Evolutionary conservation across 2,113 vertebrate species (phyloP).

Genomic region (Prolemur simus): DNA sequence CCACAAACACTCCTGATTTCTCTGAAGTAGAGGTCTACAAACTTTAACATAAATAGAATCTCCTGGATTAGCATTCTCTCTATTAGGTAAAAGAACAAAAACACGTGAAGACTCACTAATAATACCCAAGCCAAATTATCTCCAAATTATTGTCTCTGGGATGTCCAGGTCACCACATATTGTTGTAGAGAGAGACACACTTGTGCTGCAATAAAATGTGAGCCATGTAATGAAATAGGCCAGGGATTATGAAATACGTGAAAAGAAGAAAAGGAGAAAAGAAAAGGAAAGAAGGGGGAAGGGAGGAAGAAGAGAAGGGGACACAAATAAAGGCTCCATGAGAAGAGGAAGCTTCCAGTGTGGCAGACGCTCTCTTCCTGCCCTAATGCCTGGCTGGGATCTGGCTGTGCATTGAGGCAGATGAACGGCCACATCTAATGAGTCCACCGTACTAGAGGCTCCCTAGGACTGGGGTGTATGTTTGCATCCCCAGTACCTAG

Average conservation of each 20-base stretch:
- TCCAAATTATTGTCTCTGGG: background rate
- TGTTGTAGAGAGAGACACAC: background rate
- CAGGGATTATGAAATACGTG: background rate
- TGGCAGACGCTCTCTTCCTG: background rate
- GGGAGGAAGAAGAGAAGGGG: background rate
- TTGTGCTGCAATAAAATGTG: background rate
- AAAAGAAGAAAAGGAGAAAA: background rate
- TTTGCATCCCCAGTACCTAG: background rate
- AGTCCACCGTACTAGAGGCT: background rate
- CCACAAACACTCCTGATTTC: background rate
- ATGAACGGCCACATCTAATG: background rate
- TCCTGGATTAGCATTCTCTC: background rate
- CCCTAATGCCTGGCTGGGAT: background rate
- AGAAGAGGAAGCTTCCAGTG: background rate
- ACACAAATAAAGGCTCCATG: no score
- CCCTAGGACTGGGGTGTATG: background rate
- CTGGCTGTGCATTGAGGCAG: background rate
- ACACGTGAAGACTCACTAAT: background rate
- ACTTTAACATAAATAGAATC: background rate
- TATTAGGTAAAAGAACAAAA: background rate
- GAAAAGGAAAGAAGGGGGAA: background rate
- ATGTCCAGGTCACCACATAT: background rate
- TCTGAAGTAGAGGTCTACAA: background rate
- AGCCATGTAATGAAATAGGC: background rate
- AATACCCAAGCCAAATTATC: background rate